phyloP scores from a whole-genome alignment of 92 coral and sea anemone species.

The Epizoanthus ramosus region DNA sequence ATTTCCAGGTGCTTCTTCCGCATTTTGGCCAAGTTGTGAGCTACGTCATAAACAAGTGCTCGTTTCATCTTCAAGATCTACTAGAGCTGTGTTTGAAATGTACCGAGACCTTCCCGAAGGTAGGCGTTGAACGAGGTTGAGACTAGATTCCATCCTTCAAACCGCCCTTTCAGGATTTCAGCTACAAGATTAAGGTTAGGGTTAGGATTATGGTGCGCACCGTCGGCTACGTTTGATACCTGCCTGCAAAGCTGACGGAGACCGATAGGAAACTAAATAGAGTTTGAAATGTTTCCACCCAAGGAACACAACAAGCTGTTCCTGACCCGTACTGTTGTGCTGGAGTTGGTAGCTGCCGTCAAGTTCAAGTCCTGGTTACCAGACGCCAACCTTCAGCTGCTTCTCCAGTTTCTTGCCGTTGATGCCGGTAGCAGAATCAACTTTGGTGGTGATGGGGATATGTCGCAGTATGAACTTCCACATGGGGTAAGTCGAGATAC shows the following conservation, averaged over 20 bases:
- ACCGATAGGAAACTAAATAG: no score
- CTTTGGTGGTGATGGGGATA: constrained; percentile 91
- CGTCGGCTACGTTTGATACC: no score
- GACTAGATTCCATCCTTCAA: no score
- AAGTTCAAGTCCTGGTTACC: constrained; percentile 88
- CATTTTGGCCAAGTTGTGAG: constrained; percentile 85
- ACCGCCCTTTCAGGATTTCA: no score
- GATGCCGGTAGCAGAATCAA: constrained; percentile 93
- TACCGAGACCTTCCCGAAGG: constrained; percentile 95
- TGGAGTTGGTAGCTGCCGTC: constrained; percentile 85
- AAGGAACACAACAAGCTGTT: constrained; percentile 89
- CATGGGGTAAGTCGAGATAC: constrained; percentile 71
- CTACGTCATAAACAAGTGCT: constrained; percentile 81
- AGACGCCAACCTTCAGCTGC: constrained; percentile 77
- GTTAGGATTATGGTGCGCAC: no score
- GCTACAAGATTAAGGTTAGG: no score
- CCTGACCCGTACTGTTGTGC: constrained; percentile 87
- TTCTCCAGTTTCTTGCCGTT: constrained; percentile 87
- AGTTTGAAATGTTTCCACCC: not conserved
- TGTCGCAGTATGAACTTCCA: constrained; percentile 80
- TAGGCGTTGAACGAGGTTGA: not conserved
- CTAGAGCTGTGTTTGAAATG: constrained; percentile 91
- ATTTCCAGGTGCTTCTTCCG: constrained; percentile 79
- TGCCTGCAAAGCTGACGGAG: no score
- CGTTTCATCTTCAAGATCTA: constrained; percentile 90